A percentile compares a stretch with the other conserved stretches of the same genome.
Evolutionary conservation across 2,797 vertebrate genomes (phyloP).

Genomic region (Xiphophorus birchmanni): DNA sequence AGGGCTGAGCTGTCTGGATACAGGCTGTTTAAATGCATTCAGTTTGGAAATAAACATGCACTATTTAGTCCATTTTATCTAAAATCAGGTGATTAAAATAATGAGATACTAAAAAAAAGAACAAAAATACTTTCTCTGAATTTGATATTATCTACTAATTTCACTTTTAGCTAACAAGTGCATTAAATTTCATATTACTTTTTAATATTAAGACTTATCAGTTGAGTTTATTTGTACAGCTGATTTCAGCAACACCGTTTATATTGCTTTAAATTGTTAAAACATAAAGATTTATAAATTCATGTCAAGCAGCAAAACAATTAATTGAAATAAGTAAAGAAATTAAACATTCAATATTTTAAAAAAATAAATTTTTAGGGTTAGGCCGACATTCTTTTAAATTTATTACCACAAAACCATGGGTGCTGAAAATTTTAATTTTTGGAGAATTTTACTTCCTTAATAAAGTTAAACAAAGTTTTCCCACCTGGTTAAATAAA

Average conservation of each 20-base stretch:
- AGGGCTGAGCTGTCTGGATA: neutral
- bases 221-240: neutral
- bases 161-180: neutral
- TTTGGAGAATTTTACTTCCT: no score
- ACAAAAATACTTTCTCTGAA: neutral
- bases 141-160: neutral
- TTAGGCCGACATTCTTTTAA: neutral
- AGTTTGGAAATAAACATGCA: neutral
- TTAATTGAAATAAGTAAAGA: neutral
- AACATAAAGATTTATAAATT: neutral
- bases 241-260: neutral
- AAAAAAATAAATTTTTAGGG: neutral
- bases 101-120: neutral
- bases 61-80: neutral
- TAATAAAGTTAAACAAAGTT: no score
- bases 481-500: no score
- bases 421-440: neutral
- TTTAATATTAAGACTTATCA: neutral
- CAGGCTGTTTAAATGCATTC: neutral
- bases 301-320: neutral
- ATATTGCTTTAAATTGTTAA: no score
- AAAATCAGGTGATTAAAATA: neutral
- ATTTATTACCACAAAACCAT: neutral
- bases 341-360: neutral
- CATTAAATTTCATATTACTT: neutral